phyloP scores from a whole-genome alignment of 2,888 invertebrate species.

The Drosophila monieri region DNA sequence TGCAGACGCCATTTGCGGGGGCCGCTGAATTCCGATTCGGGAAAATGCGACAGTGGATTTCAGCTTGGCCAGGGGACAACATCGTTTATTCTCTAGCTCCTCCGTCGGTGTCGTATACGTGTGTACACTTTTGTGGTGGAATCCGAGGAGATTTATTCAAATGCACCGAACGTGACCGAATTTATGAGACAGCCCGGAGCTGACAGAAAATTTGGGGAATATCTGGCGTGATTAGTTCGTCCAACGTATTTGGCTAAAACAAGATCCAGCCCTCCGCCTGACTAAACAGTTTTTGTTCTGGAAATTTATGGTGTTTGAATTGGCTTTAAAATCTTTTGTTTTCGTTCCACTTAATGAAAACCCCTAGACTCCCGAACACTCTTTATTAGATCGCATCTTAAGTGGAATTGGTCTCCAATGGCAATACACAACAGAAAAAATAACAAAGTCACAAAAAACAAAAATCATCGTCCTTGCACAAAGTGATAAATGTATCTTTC shows the following conservation, averaged over 20 bases:
- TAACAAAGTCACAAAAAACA: no score
- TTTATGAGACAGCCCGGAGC: conserved; percentile 65
- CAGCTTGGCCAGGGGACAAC: conserved; percentile 79
- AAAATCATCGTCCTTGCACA: no score
- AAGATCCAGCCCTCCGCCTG: conserved; percentile 19
- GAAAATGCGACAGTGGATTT: conserved; percentile 78
- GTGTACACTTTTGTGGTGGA: neutral
- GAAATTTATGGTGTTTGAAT: conserved; percentile 69
- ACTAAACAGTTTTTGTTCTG: conserved; percentile 30
- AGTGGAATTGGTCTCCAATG: no score
- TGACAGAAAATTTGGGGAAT: conserved; percentile 24
- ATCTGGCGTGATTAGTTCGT: conserved; percentile 47
- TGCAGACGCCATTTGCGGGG: conserved; percentile 77
- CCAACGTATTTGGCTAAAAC: conserved; percentile 55
- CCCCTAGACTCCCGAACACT: neutral
- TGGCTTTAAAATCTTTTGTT: conserved; percentile 48
- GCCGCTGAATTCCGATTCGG: conserved; percentile 76
- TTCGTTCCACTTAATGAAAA: conserved; percentile 30
- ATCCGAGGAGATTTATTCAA: conserved; percentile 61
- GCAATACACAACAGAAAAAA: no score
- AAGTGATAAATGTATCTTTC: neutral
- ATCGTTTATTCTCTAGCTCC: conserved; percentile 37
- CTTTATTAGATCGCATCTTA: neutral
- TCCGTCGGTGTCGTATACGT: conserved; percentile 8
- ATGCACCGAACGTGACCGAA: conserved; percentile 81